Evolutionary conservation across 2,113 vertebrate species (phyloP).

Genomic region (Lepidothrix coronata): DNA sequence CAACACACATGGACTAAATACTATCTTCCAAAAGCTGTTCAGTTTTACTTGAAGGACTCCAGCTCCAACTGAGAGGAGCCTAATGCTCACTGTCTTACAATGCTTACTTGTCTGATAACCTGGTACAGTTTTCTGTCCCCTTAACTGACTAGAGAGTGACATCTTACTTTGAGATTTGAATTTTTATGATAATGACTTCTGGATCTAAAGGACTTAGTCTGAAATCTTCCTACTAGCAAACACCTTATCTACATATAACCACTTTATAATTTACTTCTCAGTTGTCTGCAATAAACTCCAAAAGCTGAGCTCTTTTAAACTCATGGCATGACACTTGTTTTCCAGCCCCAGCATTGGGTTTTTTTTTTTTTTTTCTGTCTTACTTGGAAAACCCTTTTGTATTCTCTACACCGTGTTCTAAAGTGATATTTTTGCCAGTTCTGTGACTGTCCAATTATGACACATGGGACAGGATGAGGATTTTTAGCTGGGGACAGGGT

Average conservation of each 20-base stretch:
- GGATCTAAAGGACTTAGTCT: not conserved
- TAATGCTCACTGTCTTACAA: not conserved
- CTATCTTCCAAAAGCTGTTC: not conserved
- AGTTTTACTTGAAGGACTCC: not conserved
- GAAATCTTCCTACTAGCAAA: not conserved
- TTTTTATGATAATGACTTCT: not conserved
- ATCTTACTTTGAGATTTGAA: not conserved
- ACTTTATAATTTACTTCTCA: not conserved
- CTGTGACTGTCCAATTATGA: not conserved
- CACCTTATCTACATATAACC: not conserved
- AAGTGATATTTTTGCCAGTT: not conserved
- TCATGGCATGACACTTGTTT: not conserved
- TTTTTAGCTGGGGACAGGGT: not conserved
- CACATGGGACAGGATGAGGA: not conserved
- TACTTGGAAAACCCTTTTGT: not conserved
- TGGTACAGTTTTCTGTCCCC: not conserved
- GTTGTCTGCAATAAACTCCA: not conserved
- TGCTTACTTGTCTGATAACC: not conserved
- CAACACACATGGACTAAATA: rapidly evolving
- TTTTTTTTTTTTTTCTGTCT: not conserved
- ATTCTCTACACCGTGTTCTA: not conserved
- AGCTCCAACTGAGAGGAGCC: not conserved
- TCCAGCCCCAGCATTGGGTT: not conserved
- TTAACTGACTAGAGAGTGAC: not conserved
- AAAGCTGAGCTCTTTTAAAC: not conserved